Percentiles rank a stretch among this genome's conserved stretches.
Conservation (phyloP, 2,113 vertebrate species). For the Oryzias curvinotus region DNA sequence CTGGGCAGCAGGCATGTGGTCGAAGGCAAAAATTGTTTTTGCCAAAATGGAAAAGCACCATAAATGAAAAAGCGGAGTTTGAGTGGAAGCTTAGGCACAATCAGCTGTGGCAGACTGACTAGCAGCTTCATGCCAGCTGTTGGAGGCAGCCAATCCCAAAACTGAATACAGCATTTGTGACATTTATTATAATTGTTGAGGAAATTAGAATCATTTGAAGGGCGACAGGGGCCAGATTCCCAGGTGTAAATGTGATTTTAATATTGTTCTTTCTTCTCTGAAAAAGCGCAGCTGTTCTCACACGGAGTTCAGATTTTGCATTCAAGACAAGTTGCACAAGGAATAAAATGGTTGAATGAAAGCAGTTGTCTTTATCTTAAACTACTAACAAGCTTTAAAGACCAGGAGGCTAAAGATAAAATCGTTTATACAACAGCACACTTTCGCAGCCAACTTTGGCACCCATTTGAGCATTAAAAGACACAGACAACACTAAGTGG, state of each 20-base stretch:
- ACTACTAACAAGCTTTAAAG: slow-evolving; percentile 53
- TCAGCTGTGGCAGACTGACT: slow-evolving; percentile 41
- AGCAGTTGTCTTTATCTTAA: slow-evolving; percentile 37
- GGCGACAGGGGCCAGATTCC: slow-evolving; percentile 40
- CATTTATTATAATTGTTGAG: slow-evolving; percentile 52
- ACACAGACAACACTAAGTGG: slow-evolving; percentile 1
- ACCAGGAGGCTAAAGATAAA: slow-evolving; percentile 54
- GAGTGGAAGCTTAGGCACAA: slow-evolving; percentile 29
- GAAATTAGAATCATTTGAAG: slow-evolving; percentile 60
- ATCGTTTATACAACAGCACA: slow-evolving; percentile 60
- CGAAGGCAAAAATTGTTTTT: slow-evolving; percentile 31
- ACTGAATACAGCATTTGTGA: slow-evolving; percentile 42
- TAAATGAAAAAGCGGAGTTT: slow-evolving; percentile 1
- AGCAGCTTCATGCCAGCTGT: slow-evolving; percentile 49
- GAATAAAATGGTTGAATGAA: slow-evolving; percentile 20
- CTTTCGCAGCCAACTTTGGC: slow-evolving; percentile 46
- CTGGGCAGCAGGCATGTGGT: slow-evolving; percentile 12
- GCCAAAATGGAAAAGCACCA: slow-evolving; percentile 6
- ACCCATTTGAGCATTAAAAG: slow-evolving; percentile 46
- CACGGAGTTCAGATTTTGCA: slow-evolving; percentile 15
- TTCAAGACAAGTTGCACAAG: slow-evolving; percentile 8
- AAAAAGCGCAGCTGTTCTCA: slow-evolving; percentile 46
- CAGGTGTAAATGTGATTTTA: slow-evolving; percentile 65
- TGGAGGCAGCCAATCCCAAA: slow-evolving; percentile 47
- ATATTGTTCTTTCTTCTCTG: slow-evolving; percentile 45